Percentiles rank a stretch among this genome's conserved stretches.
These are phyloP conservation scores for Cryptosula pallasiana DNA, from an alignment of 2,888 invertebrate genomes.

Conservation along the genomic window DNA sequence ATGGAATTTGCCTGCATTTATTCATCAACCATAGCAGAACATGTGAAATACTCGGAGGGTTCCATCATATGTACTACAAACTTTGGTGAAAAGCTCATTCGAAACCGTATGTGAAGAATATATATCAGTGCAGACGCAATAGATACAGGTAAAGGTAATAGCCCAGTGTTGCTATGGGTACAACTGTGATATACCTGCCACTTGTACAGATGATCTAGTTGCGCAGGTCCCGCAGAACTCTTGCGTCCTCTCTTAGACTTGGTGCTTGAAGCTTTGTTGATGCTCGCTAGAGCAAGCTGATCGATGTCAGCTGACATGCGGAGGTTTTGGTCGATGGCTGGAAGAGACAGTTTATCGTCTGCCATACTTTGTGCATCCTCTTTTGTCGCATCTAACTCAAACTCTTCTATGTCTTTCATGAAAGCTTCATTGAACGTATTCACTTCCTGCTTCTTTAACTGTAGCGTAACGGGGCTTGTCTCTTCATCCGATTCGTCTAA, in stretches of 20 bases:
- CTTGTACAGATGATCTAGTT: not conserved
- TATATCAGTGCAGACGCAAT: too few species aligned
- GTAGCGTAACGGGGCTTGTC: not conserved
- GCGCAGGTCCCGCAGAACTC: not conserved
- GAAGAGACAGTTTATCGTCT: not conserved
- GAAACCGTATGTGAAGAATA: too few species aligned
- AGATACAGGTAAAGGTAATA: too few species aligned
- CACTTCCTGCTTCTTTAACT: not conserved
- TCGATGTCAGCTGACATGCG: not conserved
- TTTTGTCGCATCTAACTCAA: not conserved
- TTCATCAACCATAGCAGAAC: too few species aligned
- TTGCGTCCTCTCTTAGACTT: not conserved
- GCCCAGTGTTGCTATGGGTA: too few species aligned
- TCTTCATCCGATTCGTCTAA: not conserved
- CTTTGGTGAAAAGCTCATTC: too few species aligned
- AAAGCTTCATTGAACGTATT: not conserved
- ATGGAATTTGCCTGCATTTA: too few species aligned
- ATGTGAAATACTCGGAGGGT: too few species aligned
- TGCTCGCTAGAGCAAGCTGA: not conserved
- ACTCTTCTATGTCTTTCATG: slow-evolving; percentile 2
- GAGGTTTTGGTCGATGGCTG: not conserved
- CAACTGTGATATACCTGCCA: not conserved
- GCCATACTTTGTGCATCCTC: not conserved
- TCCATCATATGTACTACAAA: too few species aligned
- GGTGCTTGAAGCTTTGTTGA: not conserved